These are phyloP conservation scores for Tetramorium bicarinatum DNA, from an alignment of 2,888 invertebrate genomes.

Conservation along the genomic window DNA sequence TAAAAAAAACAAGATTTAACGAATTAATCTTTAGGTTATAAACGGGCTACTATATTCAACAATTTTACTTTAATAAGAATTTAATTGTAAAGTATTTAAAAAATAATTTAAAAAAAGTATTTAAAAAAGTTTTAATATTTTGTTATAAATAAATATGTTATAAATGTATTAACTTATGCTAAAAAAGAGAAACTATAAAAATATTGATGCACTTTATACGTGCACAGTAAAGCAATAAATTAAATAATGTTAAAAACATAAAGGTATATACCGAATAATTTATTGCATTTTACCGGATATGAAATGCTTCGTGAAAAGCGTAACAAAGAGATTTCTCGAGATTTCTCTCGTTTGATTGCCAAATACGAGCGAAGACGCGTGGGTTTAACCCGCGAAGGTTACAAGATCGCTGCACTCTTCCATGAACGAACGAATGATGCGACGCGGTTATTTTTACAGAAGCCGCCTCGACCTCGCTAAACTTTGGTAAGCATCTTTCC, in stretches of 20 bases:
- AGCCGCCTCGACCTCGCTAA: constrained; percentile 57
- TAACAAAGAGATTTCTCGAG: constrained; percentile 20
- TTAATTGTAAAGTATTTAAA: neutral
- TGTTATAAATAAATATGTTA: neutral
- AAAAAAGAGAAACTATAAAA: constrained; percentile 11
- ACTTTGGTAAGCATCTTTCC: constrained; percentile 69
- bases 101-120: neutral
- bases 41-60: neutral
- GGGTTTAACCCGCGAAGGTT: constrained; percentile 75
- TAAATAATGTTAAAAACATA: neutral
- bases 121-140: neutral
- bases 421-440: constrained; percentile 68
- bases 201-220: neutral
- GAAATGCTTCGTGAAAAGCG: neutral
- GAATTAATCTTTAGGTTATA: neutral
- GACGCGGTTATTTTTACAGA: constrained; percentile 79
- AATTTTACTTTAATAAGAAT: neutral
- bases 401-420: constrained; percentile 78
- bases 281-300: neutral
- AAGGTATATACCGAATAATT: constrained; percentile 11
- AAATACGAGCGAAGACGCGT: constrained; percentile 56
- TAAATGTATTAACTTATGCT: neutral
- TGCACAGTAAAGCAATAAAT: neutral
- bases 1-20: neutral
- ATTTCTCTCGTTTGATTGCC: constrained; percentile 9